Base-by-base conservation (phyloP, 2,888 invertebrate genomes). In the Exocentrus adspersus region DNA sequence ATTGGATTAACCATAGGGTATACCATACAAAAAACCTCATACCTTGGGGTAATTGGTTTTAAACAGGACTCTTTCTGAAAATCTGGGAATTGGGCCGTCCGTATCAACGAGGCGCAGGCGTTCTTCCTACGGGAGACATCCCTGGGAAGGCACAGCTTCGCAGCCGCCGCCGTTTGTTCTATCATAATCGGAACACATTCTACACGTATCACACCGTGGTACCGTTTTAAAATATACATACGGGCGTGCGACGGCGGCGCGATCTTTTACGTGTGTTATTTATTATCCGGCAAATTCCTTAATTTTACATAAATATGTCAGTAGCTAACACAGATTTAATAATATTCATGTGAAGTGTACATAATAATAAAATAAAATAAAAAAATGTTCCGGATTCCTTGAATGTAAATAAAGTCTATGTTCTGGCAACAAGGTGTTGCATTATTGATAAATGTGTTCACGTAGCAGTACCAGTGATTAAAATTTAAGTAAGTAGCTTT, bases 81-180 rank as follows among this genome's bases (percentile, higher is more conserved):
- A 70, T 66, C 70, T 64, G 65, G 70, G 70, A 70, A 66, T 60
- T 48, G 60, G 65, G 62, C 68, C 64, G 70, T 17, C 37, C 53
- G 53, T 14, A 28, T 43, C 14, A 16, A 2, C 6, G 52, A 17
- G 21, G 62, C 69, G 69, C 67, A 69, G 57, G 67, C 69, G 69
- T 64, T 61, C 42, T 46, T 65, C 65, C 68, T 60, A 68, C 68
- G 66, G 68, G 62, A 70, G 68, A 54, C 61, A 63, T 70, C 70
- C 70, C 70, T 62, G 70, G 70, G 64, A 70, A 65, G 46, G 52
- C 54, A 37, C 61, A 70, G 68, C 66, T 62, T 70, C 65, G 63
- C 60, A 62, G 56, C 43, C 51, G 50, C 19, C 64, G 56, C 30
- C 60, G 51, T 3, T 41, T 54, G 46, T 43, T 43, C 43, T 43